phyloP scores from a whole-genome alignment of 2,888 invertebrate species.

The Campoplex nolae region DNA sequence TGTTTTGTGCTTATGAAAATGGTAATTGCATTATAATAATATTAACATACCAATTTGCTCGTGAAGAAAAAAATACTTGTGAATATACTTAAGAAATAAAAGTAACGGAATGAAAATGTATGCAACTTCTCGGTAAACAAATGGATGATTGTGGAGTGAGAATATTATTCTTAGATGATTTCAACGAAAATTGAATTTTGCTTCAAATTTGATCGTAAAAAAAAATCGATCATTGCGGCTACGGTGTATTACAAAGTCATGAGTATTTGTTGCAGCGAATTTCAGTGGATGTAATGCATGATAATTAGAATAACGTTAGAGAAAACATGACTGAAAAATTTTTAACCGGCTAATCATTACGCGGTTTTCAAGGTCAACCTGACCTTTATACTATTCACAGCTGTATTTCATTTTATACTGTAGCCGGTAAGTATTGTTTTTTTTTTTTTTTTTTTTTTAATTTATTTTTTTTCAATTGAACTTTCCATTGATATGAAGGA shows the following conservation, averaged over 20 bases:
- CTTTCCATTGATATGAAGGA: background rate
- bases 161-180: background rate
- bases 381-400: background rate
- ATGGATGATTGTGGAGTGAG: background rate
- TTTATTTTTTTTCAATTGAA: background rate
- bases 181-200: background rate
- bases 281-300: background rate
- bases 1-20: background rate
- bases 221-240: no score
- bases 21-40: background rate
- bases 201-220: background rate
- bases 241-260: background rate
- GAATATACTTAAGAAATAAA: background rate
- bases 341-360: no score
- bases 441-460: no score
- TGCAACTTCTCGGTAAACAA: slow-evolving; percentile 13
- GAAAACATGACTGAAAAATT: no score
- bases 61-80: background rate
- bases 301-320: background rate
- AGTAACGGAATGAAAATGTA: background rate
- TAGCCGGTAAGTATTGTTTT: no score
- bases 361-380: background rate
- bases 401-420: background rate
- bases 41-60: background rate
- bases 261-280: background rate